A percentile compares a stretch with the other conserved stretches of the same genome.
Evolutionary conservation across 1,140 invertebrate species (phyloP).

Genomic region (Samia ricini): DNA sequence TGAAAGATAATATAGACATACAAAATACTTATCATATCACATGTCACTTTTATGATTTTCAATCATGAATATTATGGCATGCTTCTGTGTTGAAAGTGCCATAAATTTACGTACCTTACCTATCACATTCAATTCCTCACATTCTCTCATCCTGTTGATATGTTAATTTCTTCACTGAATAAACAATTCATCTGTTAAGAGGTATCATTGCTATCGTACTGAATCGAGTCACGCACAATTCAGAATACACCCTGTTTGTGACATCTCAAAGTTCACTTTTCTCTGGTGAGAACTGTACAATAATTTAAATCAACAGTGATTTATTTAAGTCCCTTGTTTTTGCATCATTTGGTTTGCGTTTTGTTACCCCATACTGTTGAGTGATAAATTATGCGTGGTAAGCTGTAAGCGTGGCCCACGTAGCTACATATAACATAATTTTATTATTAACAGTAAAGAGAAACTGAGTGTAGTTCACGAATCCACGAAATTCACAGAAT

Average conservation of each 20-base stretch:
- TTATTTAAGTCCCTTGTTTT: slow-evolving; percentile 5
- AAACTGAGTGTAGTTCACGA: no score
- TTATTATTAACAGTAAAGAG: background rate
- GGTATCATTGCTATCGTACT: slow-evolving; percentile 39
- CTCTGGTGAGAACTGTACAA: background rate
- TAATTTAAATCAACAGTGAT: slow-evolving; percentile 1
- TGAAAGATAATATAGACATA: no score
- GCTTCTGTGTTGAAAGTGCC: no score
- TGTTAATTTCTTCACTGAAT: slow-evolving; percentile 69
- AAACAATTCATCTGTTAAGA: slow-evolving; percentile 70
- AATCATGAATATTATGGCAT: no score
- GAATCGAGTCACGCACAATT: background rate
- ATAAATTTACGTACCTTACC: background rate
- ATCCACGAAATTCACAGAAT: no score
- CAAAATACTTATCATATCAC: no score
- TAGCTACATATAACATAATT: background rate
- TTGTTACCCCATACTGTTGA: background rate
- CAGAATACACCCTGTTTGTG: background rate
- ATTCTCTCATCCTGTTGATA: slow-evolving; percentile 59
- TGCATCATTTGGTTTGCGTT: slow-evolving; percentile 8
- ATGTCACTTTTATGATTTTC: no score
- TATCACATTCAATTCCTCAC: background rate
- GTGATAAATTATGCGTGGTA: slow-evolving; percentile 1
- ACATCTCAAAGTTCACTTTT: background rate
- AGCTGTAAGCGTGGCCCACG: background rate